Base-by-base conservation (phyloP, 2,113 vertebrate genomes). In the Muntiacus reevesi region DNA sequence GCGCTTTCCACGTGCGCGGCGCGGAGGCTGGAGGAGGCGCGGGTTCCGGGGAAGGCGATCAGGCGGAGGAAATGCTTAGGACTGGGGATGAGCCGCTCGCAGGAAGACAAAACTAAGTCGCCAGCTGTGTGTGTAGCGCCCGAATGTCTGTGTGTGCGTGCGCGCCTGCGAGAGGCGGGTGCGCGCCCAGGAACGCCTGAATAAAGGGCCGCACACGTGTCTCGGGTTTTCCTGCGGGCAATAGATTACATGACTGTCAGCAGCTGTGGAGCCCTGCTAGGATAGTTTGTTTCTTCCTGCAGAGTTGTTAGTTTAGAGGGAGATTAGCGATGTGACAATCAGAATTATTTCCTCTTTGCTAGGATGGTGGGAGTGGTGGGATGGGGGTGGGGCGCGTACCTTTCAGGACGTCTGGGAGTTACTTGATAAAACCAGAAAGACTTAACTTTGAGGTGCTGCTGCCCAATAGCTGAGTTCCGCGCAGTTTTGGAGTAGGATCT, bases 131-230 rank as follows among this genome's bases (percentile, higher is more conserved):
- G 67, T 62, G 71, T 27, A 17, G 71, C 11, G 89, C 78, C 21
- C 0, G 28, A 30, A 74, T 30, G 36, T 79, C 82, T 81, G 52
- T 30, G 52, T 83, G 92, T 59, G 40, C 60, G 43, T 62, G 91
- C 67, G 87, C 95, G 67, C 82, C 95, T 74, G 67, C 12, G 52
- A 64, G 57, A 93, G 62, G 87, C 23, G 45, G 87, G 92, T 55
- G 92, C 59, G 88, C 85, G 50, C 43, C 62, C 64, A 11, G 76
- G 19, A 33, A 64, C 43, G 87, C 71, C 83, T 3, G 86, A 40
- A 94, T 82, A 40, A 97, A 96, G 86, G 94, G 78, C 93, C 28
- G 36, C 60, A 43, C 94, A 85, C 52, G 95, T 89, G 93, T 45
- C 50, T 81, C 7, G 40, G 64, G n/a, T 94, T 96, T 94, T 94